These are phyloP conservation scores for Drosophila picticornis DNA, from an alignment of 2,888 invertebrate species.

Conservation along the genomic window DNA sequence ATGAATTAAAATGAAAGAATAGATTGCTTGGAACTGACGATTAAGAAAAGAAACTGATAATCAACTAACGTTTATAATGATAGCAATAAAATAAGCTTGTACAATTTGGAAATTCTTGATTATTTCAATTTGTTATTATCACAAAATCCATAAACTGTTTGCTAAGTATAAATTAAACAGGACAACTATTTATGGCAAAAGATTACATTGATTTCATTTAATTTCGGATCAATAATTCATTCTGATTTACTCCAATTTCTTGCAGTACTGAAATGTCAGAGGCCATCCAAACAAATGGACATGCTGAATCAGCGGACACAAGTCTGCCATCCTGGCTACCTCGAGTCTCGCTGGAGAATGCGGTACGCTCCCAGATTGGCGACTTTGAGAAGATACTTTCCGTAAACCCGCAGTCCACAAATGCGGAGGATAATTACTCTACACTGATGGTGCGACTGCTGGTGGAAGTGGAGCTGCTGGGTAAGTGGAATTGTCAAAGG, in stretches of 20 bases:
- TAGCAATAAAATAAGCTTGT: background rate
- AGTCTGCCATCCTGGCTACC: conserved; percentile 75
- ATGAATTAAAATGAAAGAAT: background rate
- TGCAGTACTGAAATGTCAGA: conserved; percentile 60
- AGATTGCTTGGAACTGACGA: background rate
- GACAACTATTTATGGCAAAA: conserved; percentile 21
- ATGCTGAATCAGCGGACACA: conserved; percentile 17
- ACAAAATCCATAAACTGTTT: background rate
- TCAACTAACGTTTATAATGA: background rate
- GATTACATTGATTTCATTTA: conserved; percentile 18
- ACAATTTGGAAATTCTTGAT: background rate
- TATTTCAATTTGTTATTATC: conserved; percentile 16
- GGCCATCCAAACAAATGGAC: conserved; percentile 52
- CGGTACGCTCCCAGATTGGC: conserved; percentile 69
- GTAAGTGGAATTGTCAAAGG: conserved; percentile 46
- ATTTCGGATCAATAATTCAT: background rate
- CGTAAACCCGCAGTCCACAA: conserved; percentile 48
- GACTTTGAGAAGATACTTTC: conserved; percentile 66
- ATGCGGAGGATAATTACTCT: conserved; percentile 76
- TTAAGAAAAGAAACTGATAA: conserved; percentile 4
- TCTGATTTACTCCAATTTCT: background rate
- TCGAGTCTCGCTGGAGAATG: conserved; percentile 67
- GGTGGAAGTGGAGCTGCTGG: conserved; percentile 74
- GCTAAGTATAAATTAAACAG: conserved; percentile 13
- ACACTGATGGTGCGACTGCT: conserved; percentile 77